A percentile compares a stretch with the other conserved stretches of the same genome.
Conservation (phyloP, 1,140 invertebrate species). For the Rhagoletis zephyria region DNA sequence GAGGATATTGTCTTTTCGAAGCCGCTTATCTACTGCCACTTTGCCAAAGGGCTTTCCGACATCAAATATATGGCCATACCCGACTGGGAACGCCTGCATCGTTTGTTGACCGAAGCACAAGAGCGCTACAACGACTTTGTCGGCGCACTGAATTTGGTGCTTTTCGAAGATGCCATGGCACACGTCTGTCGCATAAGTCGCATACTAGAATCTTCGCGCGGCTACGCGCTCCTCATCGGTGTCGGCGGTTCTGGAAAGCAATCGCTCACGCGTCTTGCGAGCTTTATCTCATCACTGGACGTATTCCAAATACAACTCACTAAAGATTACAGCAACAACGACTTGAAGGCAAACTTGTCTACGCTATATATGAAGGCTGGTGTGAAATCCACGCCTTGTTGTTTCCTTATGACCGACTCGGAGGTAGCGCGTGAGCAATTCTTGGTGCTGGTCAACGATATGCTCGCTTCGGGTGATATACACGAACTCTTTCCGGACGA, state of each 20-base stretch:
- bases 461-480: constrained; percentile 94
- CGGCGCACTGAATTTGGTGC: constrained; percentile 92
- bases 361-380: constrained; percentile 90
- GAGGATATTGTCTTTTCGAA: constrained; percentile 79
- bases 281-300: constrained; percentile 91
- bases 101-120: constrained; percentile 86
- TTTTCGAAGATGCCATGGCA: constrained; percentile 95
- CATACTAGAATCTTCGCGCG: constrained; percentile 91
- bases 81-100: constrained; percentile 82
- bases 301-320: constrained; percentile 92
- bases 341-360: constrained; percentile 88
- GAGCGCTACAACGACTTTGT: constrained; percentile 88
- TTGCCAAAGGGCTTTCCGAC: constrained; percentile 91
- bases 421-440: constrained; percentile 93
- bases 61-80: constrained; percentile 89
- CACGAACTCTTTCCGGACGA: constrained; percentile 92
- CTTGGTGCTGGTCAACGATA: constrained; percentile 93
- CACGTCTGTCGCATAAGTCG: constrained; percentile 94
- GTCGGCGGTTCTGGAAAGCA: constrained; percentile 96
- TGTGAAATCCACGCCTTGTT: constrained; percentile 87
- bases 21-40: constrained; percentile 91
- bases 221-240: constrained; percentile 92
- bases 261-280: constrained; percentile 87
- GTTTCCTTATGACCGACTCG: constrained; percentile 94
- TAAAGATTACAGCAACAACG: constrained; percentile 88